These are phyloP conservation scores for Nothoprocta perdicaria DNA, from an alignment of 2,113 vertebrate genomes.

Conservation along the genomic window DNA sequence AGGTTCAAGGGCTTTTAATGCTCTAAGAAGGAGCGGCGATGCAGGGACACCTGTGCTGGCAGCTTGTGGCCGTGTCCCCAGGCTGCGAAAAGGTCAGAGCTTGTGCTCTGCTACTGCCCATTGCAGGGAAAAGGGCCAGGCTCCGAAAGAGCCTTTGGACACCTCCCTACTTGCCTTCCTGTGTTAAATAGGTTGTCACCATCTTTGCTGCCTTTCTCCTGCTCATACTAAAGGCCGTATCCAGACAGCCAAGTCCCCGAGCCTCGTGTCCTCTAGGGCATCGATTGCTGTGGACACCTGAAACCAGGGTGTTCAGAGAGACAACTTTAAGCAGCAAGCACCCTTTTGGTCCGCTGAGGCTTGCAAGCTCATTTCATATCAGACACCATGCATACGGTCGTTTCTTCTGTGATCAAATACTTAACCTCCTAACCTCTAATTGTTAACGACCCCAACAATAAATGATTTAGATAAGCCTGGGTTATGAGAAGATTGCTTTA, in stretches of 20 bases:
- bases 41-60: neutral
- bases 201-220: neutral
- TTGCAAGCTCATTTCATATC: neutral
- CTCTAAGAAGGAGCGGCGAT: neutral
- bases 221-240: neutral
- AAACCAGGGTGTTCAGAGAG: neutral
- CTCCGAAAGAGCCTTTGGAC: neutral
- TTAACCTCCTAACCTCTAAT: neutral
- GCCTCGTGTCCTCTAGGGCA: neutral
- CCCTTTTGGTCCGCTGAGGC: neutral
- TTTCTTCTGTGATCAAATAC: constrained; percentile 25
- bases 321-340: neutral
- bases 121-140: fast-evolving
- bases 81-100: neutral
- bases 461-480: neutral
- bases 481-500: constrained; percentile 3
- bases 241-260: neutral
- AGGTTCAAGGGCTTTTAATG: neutral
- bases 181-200: neutral
- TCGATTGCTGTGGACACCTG: neutral
- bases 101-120: neutral
- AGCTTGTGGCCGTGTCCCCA: neutral
- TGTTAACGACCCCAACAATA: neutral
- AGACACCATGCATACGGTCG: neutral
- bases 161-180: fast-evolving